phyloP scores from a whole-genome alignment of 2,113 vertebrate species.

The Aldabrachelys gigantea region DNA sequence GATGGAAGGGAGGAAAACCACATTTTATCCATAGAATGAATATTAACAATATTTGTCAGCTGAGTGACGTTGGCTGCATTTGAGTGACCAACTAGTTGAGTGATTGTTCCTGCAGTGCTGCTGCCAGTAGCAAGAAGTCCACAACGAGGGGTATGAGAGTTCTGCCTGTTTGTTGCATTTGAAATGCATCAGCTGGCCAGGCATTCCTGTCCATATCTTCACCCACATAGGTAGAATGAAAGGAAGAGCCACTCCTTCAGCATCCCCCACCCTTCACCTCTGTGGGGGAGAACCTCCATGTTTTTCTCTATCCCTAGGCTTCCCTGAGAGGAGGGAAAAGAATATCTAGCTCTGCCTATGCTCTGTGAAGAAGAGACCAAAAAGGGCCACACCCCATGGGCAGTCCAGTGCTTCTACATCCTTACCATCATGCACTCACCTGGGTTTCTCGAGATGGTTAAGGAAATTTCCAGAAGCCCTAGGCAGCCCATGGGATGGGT shows the following conservation, averaged over 20 bases:
- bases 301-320: background rate
- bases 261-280: background rate
- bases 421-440: background rate
- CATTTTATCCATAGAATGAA: background rate
- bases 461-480: background rate
- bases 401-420: background rate
- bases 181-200: background rate
- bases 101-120: rapidly evolving
- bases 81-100: background rate
- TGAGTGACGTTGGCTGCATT: background rate
- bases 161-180: background rate
- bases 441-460: background rate
- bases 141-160: background rate
- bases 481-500: background rate
- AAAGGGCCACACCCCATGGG: background rate
- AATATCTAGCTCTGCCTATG: background rate
- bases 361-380: background rate
- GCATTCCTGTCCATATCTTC: background rate
- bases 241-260: background rate
- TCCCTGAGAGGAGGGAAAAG: background rate
- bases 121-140: too few relatives aligned
- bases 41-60: background rate
- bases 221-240: background rate
- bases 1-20: background rate
- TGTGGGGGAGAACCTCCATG: background rate